Base-by-base conservation (phyloP, 2,888 invertebrate species). In the Ochropleura leucogaster region DNA sequence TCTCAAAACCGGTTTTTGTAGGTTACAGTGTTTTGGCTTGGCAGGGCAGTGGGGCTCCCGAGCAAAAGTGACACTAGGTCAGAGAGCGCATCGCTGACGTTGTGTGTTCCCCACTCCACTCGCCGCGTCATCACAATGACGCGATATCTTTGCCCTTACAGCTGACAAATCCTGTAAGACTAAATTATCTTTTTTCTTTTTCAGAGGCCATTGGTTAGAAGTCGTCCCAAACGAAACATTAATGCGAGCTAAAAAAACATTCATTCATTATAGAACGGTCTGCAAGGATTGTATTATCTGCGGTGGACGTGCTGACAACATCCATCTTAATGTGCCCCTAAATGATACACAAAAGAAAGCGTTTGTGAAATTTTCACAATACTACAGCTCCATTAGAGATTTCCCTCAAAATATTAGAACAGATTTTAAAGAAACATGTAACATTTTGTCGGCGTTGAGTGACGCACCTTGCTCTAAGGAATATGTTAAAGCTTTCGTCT, bases 171-270 rank as follows among this genome's bases (percentile, higher is more conserved):
- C 12, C 47, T 47, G 47, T 46, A 46, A 10, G 10, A 49, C 47
- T 47, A 20, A 12, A 51, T 10, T n/a, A 4, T n/a, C 12, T 14
- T 57, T 51, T 46, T 60, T 59, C 2, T 30, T 20, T 79, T 82
- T 65, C 82, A 79, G 79, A 20, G 82, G 79, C 12, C 68, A 82
- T 76, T 82, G 77, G 68, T 18, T 79, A 46, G 82, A 82, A 55
- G 8, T 20, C 7, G 0, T 7, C 1, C 16, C 16, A n/a, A 3
- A 0, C 1, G 77, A 49, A 40, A 0, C 0, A 0, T 1, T 12
- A 2, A 12, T 6, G 10, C 65, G 59, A 49, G 55, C 68, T 49
- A 49, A 12, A 40, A 20, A 55, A 30, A 8, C 57, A 46, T 57
- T 57, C 1, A 8, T 49, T 2, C 10, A 47, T 42, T 69, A 69